Conservation (phyloP, 2,888 invertebrate species). For the Chelonus formosanus region DNA sequence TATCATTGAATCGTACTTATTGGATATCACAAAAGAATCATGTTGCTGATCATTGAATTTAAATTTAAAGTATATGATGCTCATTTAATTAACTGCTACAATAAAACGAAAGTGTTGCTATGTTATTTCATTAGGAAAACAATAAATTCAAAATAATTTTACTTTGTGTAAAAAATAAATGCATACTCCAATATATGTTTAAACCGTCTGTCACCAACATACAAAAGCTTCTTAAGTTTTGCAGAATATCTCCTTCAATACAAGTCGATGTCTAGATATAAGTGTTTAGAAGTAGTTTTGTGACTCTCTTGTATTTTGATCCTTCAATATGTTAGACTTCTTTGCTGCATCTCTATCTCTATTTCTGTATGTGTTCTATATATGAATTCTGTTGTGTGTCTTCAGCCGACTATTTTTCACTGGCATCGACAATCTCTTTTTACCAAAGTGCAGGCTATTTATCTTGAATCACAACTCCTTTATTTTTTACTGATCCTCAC, state of each 20-base stretch:
- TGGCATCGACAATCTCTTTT: background rate
- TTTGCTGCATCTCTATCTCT: background rate
- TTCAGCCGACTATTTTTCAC: background rate
- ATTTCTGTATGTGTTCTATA: slow-evolving; percentile 2
- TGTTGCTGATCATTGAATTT: too few species aligned
- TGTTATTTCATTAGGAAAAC: too few species aligned
- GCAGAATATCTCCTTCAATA: background rate
- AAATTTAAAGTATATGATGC: too few species aligned
- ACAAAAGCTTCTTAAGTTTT: slow-evolving; percentile 1
- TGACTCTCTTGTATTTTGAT: background rate
- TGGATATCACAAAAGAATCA: too few species aligned
- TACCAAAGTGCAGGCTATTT: background rate
- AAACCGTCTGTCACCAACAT: background rate
- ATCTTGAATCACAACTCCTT: too few species aligned
- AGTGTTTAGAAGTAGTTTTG: background rate
- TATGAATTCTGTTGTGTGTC: background rate
- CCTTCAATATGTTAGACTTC: background rate
- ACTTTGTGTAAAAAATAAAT: background rate
- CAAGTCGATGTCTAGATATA: slow-evolving; percentile 5
- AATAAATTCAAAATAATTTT: background rate
- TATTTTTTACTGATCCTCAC: too few species aligned
- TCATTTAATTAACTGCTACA: too few species aligned
- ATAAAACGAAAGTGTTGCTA: too few species aligned
- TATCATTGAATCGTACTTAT: too few species aligned
- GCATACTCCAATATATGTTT: background rate